phyloP scores from a whole-genome alignment of 2,888 invertebrate species.

The Macaria notata region DNA sequence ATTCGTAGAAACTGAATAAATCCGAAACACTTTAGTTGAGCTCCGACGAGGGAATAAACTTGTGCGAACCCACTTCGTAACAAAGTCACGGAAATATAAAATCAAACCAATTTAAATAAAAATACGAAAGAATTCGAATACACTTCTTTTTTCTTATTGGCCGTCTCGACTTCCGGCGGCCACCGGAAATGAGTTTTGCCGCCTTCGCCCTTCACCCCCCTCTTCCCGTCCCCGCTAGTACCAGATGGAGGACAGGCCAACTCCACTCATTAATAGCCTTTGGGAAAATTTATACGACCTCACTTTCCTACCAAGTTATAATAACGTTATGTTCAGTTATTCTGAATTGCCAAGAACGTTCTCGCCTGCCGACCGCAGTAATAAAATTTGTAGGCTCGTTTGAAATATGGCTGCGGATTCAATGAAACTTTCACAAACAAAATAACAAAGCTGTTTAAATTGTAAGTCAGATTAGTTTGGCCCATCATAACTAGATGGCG shows the following conservation, averaged over 20 bases:
- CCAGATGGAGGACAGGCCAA: conserved; percentile 53
- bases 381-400: conserved; percentile 3
- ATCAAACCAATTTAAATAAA: conserved; percentile 60
- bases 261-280: conserved; percentile 53
- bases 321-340: conserved; percentile 26
- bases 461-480: too few relatives aligned
- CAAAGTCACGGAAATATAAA: conserved; percentile 37
- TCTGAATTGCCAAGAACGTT: conserved; percentile 21
- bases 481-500: too few relatives aligned
- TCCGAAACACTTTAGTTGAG: conserved; percentile 11
- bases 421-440: conserved; percentile 1
- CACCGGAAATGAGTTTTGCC: conserved; percentile 77
- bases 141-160: conserved; percentile 74
- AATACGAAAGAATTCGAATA: conserved; percentile 61
- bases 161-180: conserved; percentile 65
- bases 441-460: too few relatives aligned
- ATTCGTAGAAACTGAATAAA: conserved; percentile 8
- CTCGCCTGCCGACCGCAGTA: conserved; percentile 8
- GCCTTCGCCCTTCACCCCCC: conserved; percentile 35
- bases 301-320: conserved; percentile 28
- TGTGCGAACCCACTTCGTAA: conserved; percentile 13
- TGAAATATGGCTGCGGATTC: conserved; percentile 1
- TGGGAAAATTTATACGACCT: conserved; percentile 27
- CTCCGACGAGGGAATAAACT: conserved; percentile 8
- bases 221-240: conserved; percentile 34